Evolutionary conservation across 2,888 invertebrate genomes (phyloP), one percentile per base, ranked within the genome.

Genomic region (Drosophila picticornis): DNA sequence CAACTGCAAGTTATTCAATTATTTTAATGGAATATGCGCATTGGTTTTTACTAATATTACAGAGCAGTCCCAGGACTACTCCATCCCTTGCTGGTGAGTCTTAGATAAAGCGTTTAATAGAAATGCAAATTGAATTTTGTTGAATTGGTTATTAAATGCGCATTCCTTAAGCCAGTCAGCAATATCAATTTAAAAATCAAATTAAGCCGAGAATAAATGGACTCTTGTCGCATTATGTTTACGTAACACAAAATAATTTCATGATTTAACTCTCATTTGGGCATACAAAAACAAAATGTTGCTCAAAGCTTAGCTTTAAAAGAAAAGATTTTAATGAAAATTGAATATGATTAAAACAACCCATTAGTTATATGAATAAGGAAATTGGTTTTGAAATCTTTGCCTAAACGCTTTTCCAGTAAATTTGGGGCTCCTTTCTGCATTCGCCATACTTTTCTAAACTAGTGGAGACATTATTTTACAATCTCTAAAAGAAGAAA

Each of bases 1-100:
- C 78, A 80, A 73, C 75, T 79, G 74, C 71, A 90, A 90, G 77
- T 87, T 87, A 90, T 90, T 89, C 85, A 90, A 89, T 87, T 90
- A 89, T 84, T 88, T 84, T 88, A 89, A 90, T 89, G 77, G 85
- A 83, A 87, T 81, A 80, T 75, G 46, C 65, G 65, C 62, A 72
- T 72, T 64, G 70, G 57, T 62, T 70, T 81, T 82, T 74, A 63
- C 77, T 73, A 72, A 65, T 68, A 62, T 72, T 57, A 55, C 65
- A 64, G 57, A 56, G 43, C 46, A n/a, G n/a, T n/a, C n/a, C n/a
- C n/a, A n/a, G n/a, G n/a, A n/a, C n/a, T n/a, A n/a, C 59, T 10
- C 11, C 55, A 16, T 5, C 43, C 31, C 57, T 13, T 27, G 25
- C 57, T 50, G 58, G 82, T 77, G 73, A 78, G 84, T 71, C 67